These are phyloP conservation scores for Plebejus melissa DNA, from an alignment of 2,888 invertebrate species.

Conservation along the genomic window DNA sequence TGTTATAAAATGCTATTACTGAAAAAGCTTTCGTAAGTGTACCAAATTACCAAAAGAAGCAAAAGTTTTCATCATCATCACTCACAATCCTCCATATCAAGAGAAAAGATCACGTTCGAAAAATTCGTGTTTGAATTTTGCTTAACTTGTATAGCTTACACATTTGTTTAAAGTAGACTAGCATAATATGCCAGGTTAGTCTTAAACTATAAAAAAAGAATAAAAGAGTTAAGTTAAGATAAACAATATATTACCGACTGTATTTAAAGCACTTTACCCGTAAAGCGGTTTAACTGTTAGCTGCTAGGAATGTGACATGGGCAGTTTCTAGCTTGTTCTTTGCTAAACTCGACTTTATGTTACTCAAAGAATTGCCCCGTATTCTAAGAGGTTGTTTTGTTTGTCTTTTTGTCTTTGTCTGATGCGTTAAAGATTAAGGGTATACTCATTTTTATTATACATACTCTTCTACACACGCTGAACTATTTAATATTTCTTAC, in stretches of 20 bases:
- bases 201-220: too few species aligned
- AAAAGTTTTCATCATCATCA: neutral
- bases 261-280: neutral
- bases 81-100: neutral
- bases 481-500: too few species aligned
- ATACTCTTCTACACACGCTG: too few species aligned
- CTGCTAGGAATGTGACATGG: neutral
- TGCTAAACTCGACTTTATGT: neutral
- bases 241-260: neutral
- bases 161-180: too few species aligned
- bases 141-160: too few species aligned
- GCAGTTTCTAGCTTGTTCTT: neutral
- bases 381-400: neutral
- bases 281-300: slow-evolving; percentile 12
- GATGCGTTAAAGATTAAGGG: too few species aligned
- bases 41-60: slow-evolving; percentile 8
- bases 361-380: neutral
- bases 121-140: too few species aligned
- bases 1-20: slow-evolving; percentile 17
- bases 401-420: neutral
- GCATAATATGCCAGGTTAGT: too few species aligned
- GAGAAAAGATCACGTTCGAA: too few species aligned
- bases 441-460: too few species aligned
- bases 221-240: neutral
- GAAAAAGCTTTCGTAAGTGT: slow-evolving; percentile 4